phyloP scores from a whole-genome alignment of 37 sponge, comb jelly and placozoan species.

The Aplysina aerophoba region DNA sequence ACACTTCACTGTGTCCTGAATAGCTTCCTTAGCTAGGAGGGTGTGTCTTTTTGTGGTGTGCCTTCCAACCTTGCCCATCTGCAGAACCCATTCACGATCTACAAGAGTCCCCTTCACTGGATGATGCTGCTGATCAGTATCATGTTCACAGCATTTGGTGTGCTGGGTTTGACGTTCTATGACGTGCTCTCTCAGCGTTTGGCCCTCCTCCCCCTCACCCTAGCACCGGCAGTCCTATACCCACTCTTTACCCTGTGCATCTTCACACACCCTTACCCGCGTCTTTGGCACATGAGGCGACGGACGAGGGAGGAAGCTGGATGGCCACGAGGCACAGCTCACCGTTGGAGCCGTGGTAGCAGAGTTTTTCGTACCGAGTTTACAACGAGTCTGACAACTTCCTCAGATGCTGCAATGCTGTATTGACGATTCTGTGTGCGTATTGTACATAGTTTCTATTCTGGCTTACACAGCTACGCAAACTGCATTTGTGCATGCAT shows the following conservation, averaged over 20 bases:
- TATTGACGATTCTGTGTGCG: background rate
- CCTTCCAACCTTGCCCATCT: background rate
- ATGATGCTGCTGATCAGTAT: background rate
- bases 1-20: too few species aligned
- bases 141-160: constrained; percentile 11
- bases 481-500: background rate
- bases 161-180: background rate
- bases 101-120: background rate
- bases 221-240: background rate
- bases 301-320: background rate
- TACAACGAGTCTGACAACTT: background rate
- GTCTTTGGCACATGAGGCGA: constrained; percentile 12
- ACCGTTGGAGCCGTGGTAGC: background rate
- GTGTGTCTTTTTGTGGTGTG: background rate
- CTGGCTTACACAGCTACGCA: background rate
- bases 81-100: constrained; percentile 14
- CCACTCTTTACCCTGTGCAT: constrained; percentile 17
- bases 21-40: too few species aligned
- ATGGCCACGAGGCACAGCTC: background rate
- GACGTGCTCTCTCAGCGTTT: background rate
- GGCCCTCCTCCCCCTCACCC: background rate
- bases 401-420: constrained; percentile 1
- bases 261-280: constrained; percentile 11
- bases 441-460: background rate
- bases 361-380: background rate